Conservation (phyloP, 1,140 invertebrate species). For the Drosophila burlai region DNA sequence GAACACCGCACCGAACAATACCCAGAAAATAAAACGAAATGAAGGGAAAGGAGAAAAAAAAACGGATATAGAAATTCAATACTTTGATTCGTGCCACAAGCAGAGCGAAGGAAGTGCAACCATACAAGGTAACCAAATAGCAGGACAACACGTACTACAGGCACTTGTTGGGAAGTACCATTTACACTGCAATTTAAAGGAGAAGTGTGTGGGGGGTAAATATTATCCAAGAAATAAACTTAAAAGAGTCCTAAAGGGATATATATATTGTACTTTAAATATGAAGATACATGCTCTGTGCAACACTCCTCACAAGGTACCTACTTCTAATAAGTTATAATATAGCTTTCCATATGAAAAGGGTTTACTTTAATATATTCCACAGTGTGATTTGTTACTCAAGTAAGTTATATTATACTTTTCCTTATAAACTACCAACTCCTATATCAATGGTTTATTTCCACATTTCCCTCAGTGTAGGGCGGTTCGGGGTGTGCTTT, state of each 20-base stretch:
- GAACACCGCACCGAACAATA: constrained; percentile 53
- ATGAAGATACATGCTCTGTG: not conserved
- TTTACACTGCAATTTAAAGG: constrained; percentile 3
- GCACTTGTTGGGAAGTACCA: constrained; percentile 60
- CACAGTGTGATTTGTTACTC: no score
- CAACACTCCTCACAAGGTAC: not conserved
- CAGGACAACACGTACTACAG: constrained; percentile 81
- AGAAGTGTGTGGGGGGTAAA: not conserved
- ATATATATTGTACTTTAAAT: not conserved
- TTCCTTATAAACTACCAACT: no score
- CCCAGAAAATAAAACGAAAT: constrained; percentile 39
- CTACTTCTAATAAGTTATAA: no score
- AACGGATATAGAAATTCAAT: constrained; percentile 85
- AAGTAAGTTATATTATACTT: no score
- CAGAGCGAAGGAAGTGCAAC: constrained; percentile 73
- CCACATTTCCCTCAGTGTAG: not conserved
- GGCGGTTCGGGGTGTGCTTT: not conserved
- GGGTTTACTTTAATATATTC: no score
- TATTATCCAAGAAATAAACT: not conserved
- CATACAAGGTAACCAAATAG: constrained; percentile 83
- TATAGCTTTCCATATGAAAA: no score
- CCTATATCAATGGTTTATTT: not conserved
- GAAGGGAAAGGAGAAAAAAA: constrained; percentile 59
- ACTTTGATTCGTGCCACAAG: constrained; percentile 84
- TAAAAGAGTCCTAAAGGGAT: not conserved